Percentiles rank a stretch among this genome's conserved stretches.
These are phyloP conservation scores for Lagodon rhomboides DNA, from an alignment of 2,797 vertebrate genomes.

Conservation along the genomic window DNA sequence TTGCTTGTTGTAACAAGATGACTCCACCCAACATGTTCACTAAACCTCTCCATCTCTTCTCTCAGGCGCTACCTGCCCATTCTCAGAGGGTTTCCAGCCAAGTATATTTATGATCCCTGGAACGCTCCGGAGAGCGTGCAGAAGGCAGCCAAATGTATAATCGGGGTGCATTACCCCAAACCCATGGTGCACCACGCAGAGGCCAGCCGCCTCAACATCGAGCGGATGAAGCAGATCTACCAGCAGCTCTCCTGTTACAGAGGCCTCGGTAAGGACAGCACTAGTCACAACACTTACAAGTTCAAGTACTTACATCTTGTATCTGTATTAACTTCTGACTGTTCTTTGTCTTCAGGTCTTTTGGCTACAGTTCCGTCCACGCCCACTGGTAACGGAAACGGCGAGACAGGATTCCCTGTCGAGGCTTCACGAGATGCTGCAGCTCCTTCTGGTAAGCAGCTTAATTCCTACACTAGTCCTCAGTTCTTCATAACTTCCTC, in stretches of 20 bases:
- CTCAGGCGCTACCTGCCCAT: constrained; percentile 94
- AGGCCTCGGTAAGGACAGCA: constrained; percentile 90
- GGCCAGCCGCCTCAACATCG: constrained; percentile 96
- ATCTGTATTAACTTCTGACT: not conserved
- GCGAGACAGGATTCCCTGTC: constrained; percentile 85
- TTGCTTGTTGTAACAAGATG: not conserved
- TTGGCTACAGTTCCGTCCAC: constrained; percentile 95
- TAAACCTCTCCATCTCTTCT: not conserved
- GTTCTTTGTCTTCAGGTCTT: constrained; percentile 86
- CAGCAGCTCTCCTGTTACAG: constrained; percentile 91
- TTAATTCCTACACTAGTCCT: accelerated
- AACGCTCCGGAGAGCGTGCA: constrained; percentile 95
- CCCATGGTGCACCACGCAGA: constrained; percentile 98
- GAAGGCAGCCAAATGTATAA: constrained; percentile 94
- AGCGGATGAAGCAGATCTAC: constrained; percentile 99
- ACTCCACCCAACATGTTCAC: not conserved
- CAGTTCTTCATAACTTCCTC: not conserved
- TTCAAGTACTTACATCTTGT: no score
- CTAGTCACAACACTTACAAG: no score
- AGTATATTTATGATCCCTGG: constrained; percentile 98
- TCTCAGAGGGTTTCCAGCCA: constrained; percentile 95
- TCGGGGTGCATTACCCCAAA: constrained; percentile 95
- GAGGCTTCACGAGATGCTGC: constrained; percentile 83
- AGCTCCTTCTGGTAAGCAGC: constrained; percentile 82
- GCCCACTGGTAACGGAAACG: constrained; percentile 57